These are phyloP conservation scores for Anthopleura xanthogrammica DNA, from an alignment of 92 coral and sea anemone species.

Conservation along the genomic window DNA sequence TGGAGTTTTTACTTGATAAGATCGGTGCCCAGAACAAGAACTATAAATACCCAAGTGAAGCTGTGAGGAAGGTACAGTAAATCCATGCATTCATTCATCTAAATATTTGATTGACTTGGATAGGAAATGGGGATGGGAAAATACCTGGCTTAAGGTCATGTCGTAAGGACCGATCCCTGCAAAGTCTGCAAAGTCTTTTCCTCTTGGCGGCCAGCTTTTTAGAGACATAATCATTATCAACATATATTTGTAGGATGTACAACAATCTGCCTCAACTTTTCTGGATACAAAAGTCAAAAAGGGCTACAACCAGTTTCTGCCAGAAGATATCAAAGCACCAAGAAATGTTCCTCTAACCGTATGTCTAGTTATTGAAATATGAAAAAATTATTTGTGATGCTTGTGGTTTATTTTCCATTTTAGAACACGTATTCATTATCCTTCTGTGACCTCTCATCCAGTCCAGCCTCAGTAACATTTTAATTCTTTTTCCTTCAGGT, in stretches of 20 bases:
- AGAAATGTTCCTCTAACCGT: background rate
- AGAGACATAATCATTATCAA: background rate
- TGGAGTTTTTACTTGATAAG: background rate
- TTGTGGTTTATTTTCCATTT: no score
- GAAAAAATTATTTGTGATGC: background rate
- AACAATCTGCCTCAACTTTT: background rate
- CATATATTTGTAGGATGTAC: background rate
- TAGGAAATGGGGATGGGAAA: no score
- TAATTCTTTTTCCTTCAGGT: background rate
- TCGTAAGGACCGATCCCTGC: no score
- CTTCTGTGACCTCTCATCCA: background rate
- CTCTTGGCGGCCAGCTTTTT: no score
- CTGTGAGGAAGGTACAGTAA: background rate
- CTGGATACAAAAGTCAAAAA: background rate
- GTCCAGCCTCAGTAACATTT: background rate
- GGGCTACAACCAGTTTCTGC: background rate
- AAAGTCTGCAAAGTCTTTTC: no score
- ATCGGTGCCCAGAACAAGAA: background rate
- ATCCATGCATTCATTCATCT: background rate
- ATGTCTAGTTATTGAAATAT: background rate
- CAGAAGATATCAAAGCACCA: background rate
- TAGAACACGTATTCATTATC: no score
- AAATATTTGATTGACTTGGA: background rate
- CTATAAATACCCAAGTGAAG: background rate
- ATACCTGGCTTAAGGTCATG: no score